Conservation (phyloP, 2,888 invertebrate genomes). For the Drosophila nr. medialis region DNA sequence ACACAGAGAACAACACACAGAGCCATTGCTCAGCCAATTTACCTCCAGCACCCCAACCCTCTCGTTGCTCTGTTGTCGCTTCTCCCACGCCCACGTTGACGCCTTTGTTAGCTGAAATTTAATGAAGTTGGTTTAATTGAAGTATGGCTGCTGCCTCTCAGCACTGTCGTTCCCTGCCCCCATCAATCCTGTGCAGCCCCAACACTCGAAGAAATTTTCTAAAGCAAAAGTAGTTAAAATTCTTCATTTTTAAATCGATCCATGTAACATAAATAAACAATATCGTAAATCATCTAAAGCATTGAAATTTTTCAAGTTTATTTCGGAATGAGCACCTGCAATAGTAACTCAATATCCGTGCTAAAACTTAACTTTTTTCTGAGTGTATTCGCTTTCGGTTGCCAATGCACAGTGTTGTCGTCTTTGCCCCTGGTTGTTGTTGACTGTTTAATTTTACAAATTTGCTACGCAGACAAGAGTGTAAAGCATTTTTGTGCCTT, state of each 20-base stretch:
- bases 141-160: conserved; percentile 67
- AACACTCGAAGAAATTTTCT: not conserved
- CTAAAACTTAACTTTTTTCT: not conserved
- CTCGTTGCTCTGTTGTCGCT: conserved; percentile 13
- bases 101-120: conserved; percentile 81
- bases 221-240: not conserved
- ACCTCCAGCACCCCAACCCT: not conserved
- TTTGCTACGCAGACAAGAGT: conserved; percentile 76
- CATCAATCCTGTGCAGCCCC: not conserved
- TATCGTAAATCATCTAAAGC: not conserved
- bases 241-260: not conserved
- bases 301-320: not conserved
- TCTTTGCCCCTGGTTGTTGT: conserved; percentile 51
- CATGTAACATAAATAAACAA: not conserved
- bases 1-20: conserved; percentile 9
- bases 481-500: conserved; percentile 64
- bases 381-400: conserved; percentile 7
- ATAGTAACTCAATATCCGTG: not conserved
- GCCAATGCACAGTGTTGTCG: conserved; percentile 44
- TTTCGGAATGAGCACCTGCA: not conserved
- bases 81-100: conserved; percentile 60
- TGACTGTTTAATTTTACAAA: conserved; percentile 81
- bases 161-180: not conserved
- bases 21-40: conserved; percentile 45
- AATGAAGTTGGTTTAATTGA: conserved; percentile 81